Percentiles rank a stretch among this genome's conserved stretches.
Conservation (phyloP, 92 coral and sea anemone genomes). For the Chrysogorgia sp. region DNA sequence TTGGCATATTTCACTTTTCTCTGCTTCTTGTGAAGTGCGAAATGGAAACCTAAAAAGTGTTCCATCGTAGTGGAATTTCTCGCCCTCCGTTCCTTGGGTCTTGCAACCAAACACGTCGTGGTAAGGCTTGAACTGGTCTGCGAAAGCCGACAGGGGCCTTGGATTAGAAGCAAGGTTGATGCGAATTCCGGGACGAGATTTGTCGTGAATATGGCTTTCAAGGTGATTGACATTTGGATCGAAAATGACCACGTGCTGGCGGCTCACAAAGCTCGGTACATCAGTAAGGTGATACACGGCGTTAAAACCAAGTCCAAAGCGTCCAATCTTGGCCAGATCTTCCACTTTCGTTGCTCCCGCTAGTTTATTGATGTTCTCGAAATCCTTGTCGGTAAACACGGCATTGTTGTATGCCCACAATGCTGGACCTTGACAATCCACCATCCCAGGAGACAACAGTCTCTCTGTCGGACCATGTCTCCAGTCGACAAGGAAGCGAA, state of each 20-base stretch:
- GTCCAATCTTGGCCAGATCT: slow-evolving; percentile 82
- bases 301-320: slow-evolving; percentile 88
- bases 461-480: slow-evolving; percentile 62
- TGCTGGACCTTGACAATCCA: slow-evolving; percentile 82
- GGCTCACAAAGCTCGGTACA: slow-evolving; percentile 78
- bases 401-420: slow-evolving; percentile 76
- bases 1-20: slow-evolving; percentile 60
- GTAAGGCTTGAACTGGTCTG: slow-evolving; percentile 70
- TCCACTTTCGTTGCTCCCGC: slow-evolving; percentile 86
- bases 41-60: slow-evolving; percentile 74
- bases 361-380: slow-evolving; percentile 71
- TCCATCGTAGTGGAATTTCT: slow-evolving; percentile 59
- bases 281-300: slow-evolving; percentile 86
- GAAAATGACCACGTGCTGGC: slow-evolving; percentile 68
- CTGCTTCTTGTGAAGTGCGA: slow-evolving; percentile 79
- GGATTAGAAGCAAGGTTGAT: slow-evolving; percentile 58
- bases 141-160: slow-evolving; percentile 45
- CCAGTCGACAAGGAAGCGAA: slow-evolving; percentile 80
- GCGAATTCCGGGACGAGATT: slow-evolving; percentile 78
- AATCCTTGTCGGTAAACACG: slow-evolving; percentile 68
- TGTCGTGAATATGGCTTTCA: slow-evolving; percentile 42
- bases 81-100: slow-evolving; percentile 46
- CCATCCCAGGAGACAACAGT: slow-evolving; percentile 70
- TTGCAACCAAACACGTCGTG: slow-evolving; percentile 70
- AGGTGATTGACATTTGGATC: slow-evolving; percentile 76